Conservation (phyloP, 2,888 invertebrate genomes). For the Rugalucina vietnamica region DNA sequence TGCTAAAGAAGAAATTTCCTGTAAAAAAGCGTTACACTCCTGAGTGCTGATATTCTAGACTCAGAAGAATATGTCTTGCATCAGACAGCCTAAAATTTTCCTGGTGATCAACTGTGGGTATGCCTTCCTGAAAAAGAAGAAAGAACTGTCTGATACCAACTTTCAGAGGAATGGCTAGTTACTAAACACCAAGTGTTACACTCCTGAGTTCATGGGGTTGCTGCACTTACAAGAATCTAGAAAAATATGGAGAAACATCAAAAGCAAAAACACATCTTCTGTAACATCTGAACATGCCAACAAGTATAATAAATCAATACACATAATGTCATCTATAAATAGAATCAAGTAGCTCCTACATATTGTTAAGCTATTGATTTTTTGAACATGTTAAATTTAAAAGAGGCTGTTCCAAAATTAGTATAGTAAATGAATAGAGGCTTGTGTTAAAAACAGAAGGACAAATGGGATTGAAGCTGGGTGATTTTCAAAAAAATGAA, state of each 20-base stretch:
- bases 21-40: background rate
- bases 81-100: background rate
- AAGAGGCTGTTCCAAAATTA: background rate
- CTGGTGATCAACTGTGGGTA: background rate
- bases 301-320: background rate
- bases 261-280: background rate
- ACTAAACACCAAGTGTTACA: background rate
- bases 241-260: background rate
- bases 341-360: background rate
- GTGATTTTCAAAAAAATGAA: too few relatives aligned
- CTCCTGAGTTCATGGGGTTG: background rate
- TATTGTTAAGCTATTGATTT: background rate
- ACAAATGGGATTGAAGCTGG: background rate
- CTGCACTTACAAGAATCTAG: background rate
- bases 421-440: background rate
- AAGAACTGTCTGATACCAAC: background rate
- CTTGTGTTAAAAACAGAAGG: background rate
- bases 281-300: background rate
- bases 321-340: background rate
- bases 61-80: background rate
- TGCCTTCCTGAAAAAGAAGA: background rate
- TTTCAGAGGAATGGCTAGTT: background rate
- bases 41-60: background rate
- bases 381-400: background rate
- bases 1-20: background rate